Percentiles rank a stretch among this genome's conserved stretches.
Conservation (phyloP, 2,113 vertebrate genomes). For the human region DNA sequence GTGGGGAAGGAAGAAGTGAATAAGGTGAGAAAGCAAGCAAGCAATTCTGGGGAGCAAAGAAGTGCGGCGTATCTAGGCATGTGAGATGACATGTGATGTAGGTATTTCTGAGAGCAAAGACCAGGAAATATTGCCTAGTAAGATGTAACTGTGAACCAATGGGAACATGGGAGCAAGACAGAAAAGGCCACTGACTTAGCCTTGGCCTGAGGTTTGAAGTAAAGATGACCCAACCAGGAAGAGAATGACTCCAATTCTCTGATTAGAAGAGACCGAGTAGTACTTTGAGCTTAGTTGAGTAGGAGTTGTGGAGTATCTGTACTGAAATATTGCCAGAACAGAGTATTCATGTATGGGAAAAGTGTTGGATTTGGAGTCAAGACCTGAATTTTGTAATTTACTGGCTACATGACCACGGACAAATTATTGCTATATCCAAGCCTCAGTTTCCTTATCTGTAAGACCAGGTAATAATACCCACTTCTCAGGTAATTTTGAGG, state of each 20-base stretch:
- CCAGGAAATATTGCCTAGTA: not conserved
- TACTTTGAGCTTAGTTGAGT: not conserved
- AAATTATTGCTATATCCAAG: not conserved
- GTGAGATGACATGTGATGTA: not conserved
- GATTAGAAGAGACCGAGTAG: not conserved
- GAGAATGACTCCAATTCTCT: not conserved
- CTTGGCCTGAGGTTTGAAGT: not conserved
- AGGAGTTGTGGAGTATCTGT: not conserved
- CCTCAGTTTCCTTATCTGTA: not conserved
- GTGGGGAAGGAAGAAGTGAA: not conserved
- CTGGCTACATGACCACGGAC: not conserved
- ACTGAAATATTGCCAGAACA: not conserved
- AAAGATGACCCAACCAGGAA: not conserved
- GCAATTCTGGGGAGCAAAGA: not conserved
- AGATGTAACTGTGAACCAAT: not conserved
- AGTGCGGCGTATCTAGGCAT: not conserved
- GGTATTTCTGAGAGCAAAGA: not conserved
- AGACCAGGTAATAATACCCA: not conserved
- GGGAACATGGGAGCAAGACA: not conserved
- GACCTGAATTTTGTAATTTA: conserved; percentile 19
- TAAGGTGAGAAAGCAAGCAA: not conserved
- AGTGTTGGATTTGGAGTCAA: not conserved
- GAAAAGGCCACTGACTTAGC: not conserved
- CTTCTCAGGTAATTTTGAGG: not conserved
- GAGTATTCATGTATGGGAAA: not conserved